Evolutionary conservation across 2,797 vertebrate species (phyloP).

Genomic region (Novumbra hubbsi): DNA sequence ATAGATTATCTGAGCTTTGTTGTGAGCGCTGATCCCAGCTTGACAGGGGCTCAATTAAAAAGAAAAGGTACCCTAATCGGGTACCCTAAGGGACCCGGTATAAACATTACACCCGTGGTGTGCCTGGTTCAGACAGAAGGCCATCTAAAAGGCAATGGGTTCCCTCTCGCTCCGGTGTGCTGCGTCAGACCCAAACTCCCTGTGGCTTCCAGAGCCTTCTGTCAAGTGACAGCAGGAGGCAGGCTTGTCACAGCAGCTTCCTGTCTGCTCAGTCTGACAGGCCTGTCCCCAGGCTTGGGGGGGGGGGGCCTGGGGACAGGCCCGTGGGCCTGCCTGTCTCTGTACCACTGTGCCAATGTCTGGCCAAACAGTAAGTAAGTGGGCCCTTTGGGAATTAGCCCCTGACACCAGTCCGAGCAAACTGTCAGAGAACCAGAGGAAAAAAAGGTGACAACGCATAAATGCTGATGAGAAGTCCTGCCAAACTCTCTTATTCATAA

Average conservation of each 20-base stretch:
- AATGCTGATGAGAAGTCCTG: not conserved
- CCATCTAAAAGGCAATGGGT: slow-evolving; percentile 31
- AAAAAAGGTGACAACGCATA: not conserved
- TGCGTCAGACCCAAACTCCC: slow-evolving; percentile 33
- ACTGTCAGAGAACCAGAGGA: not conserved
- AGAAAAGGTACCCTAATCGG: no score
- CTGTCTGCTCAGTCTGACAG: slow-evolving; percentile 34
- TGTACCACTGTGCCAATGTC: slow-evolving; percentile 1
- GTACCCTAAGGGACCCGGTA: not conserved
- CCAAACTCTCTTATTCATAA: no score
- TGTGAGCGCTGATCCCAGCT: slow-evolving; percentile 28
- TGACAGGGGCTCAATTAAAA: slow-evolving; percentile 38
- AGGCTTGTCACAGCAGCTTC: slow-evolving; percentile 42
- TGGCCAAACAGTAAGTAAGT: not conserved
- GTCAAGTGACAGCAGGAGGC: slow-evolving; percentile 27
- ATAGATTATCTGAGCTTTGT: slow-evolving; percentile 56
- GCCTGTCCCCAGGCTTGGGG: slow-evolving; percentile 28
- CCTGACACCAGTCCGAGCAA: not conserved
- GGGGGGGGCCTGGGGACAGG: not conserved
- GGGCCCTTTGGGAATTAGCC: not conserved
- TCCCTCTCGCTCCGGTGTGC: slow-evolving; percentile 19
- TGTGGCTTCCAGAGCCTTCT: slow-evolving; percentile 1
- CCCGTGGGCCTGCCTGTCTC: not conserved
- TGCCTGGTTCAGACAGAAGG: not conserved
- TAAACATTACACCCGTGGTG: not conserved